These are phyloP conservation scores for Cepaea nemoralis DNA, from an alignment of 1,140 invertebrate species.

Conservation along the genomic window DNA sequence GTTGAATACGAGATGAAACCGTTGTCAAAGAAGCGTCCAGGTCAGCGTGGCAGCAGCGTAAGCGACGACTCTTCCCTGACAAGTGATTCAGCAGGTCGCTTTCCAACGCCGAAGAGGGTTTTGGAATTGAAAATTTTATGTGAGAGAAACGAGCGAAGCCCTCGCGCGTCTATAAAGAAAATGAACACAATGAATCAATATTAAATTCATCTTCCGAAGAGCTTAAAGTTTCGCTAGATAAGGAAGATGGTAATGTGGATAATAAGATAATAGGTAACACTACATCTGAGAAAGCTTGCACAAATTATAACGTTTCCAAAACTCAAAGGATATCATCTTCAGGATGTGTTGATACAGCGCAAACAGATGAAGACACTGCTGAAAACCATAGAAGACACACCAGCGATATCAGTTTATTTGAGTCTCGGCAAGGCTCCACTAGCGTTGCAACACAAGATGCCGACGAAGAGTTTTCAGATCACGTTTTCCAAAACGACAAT, in stretches of 20 bases:
- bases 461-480: background rate
- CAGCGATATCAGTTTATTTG: background rate
- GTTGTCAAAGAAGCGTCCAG: background rate
- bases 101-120: background rate
- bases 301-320: background rate
- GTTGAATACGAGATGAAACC: background rate
- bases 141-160: background rate
- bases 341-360: background rate
- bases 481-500: background rate
- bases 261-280: background rate
- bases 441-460: background rate
- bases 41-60: background rate
- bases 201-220: background rate
- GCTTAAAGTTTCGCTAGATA: background rate
- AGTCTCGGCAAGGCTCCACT: background rate
- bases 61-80: slow-evolving; percentile 2
- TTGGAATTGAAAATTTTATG: background rate
- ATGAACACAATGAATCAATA: background rate
- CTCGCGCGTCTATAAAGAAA: background rate
- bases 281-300: background rate
- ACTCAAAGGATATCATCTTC: background rate
- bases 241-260: background rate
- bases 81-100: background rate
- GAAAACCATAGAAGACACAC: background rate
- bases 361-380: background rate